Percentiles rank a stretch among this genome's conserved stretches.
Evolutionary conservation across 1,140 invertebrate species (phyloP).

Genomic region (Lineus longissimus): DNA sequence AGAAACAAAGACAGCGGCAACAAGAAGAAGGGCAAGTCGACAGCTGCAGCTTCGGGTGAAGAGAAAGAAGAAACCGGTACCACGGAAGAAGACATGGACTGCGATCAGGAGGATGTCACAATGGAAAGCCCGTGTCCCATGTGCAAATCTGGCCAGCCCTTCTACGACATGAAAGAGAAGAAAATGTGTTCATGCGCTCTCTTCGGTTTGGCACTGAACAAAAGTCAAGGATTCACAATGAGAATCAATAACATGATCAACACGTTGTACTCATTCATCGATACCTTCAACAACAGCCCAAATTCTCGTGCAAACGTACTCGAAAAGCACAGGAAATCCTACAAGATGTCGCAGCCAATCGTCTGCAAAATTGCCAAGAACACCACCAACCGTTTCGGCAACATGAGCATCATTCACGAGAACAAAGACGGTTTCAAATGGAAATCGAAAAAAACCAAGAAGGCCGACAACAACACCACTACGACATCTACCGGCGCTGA

Average conservation of each 20-base stretch:
- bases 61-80: not conserved
- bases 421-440: slow-evolving; percentile 8
- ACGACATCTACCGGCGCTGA: not conserved
- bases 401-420: slow-evolving; percentile 7
- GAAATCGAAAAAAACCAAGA: slow-evolving; percentile 5
- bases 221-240: not conserved
- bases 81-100: not conserved
- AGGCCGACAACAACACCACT: not conserved
- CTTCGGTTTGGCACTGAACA: not conserved
- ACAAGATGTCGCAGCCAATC: slow-evolving; percentile 3
- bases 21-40: not conserved
- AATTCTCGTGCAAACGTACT: not conserved
- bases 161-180: slow-evolving; percentile 1
- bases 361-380: not conserved
- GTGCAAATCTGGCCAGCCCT: not conserved
- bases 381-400: slow-evolving; percentile 1
- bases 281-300: slow-evolving; percentile 5
- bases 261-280: slow-evolving; percentile 5
- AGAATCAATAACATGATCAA: not conserved
- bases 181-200: not conserved
- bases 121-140: slow-evolving; percentile 5
- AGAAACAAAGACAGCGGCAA: not conserved
- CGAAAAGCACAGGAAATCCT: slow-evolving; percentile 5
- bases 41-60: not conserved
- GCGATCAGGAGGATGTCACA: not conserved